phyloP scores from a whole-genome alignment of 2,113 vertebrate genomes.

The Arothron firmamentum region DNA sequence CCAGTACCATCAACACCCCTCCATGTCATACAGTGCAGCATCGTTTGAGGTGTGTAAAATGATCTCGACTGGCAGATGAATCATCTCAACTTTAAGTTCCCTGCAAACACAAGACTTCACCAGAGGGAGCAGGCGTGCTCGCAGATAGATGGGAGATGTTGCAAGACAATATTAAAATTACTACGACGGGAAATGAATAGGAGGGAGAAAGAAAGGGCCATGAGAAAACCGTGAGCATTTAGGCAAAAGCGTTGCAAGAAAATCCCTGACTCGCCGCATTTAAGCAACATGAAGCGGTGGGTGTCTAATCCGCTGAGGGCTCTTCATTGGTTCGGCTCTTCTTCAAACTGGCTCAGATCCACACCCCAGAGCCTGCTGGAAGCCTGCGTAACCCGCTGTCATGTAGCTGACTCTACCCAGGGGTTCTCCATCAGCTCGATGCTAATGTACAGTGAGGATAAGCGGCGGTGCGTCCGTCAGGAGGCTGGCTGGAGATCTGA shows the following conservation, averaged over 20 bases:
- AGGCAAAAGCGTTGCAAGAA: conserved; percentile 65
- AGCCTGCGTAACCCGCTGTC: conserved; percentile 69
- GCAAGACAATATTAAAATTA: conserved; percentile 47
- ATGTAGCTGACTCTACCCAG: conserved; percentile 67
- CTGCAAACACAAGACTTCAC: neutral
- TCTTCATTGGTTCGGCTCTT: conserved; percentile 71
- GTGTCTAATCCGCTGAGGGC: conserved; percentile 77
- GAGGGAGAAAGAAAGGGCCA: conserved; percentile 39
- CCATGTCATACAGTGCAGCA: too few species aligned
- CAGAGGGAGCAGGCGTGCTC: conserved; percentile 7
- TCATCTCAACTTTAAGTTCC: too few species aligned
- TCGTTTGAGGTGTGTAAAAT: too few species aligned
- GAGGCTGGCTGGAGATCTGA: conserved; percentile 47
- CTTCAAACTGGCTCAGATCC: conserved; percentile 76
- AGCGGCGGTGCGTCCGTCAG: conserved; percentile 40
- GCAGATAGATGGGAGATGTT: conserved; percentile 27
- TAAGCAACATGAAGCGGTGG: conserved; percentile 77
- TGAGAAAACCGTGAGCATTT: conserved; percentile 66
- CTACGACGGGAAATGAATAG: conserved; percentile 40
- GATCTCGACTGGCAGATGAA: too few species aligned
- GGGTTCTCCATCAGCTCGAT: conserved; percentile 65
- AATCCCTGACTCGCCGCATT: conserved; percentile 76
- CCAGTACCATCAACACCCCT: too few species aligned
- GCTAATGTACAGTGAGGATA: conserved; percentile 57
- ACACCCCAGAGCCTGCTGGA: conserved; percentile 70